These are phyloP conservation scores for Sardinella longiceps DNA, from an alignment of 2,797 vertebrate genomes.

Conservation along the genomic window DNA sequence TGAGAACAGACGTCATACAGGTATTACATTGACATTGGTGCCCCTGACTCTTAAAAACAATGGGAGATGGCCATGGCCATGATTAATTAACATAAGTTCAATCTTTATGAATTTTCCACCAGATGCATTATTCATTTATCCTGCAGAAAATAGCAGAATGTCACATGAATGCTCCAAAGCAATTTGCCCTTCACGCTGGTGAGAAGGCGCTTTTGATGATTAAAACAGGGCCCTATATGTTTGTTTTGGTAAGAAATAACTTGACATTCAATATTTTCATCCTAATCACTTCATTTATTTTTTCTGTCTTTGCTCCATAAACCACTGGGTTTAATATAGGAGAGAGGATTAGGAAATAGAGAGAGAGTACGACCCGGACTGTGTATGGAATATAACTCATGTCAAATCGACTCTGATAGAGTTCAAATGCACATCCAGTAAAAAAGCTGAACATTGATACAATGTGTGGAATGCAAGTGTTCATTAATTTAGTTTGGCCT, in stretches of 20 bases:
- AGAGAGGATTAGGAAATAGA: constrained; percentile 27
- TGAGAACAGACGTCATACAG: no score
- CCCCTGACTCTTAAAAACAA: no score
- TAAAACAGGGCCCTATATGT: no score
- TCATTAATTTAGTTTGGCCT: constrained; percentile 27
- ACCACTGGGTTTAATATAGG: constrained; percentile 38
- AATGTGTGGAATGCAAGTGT: background rate
- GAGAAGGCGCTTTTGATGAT: no score
- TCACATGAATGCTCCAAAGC: no score
- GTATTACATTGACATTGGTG: no score
- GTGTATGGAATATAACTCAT: constrained; percentile 10
- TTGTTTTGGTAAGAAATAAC: background rate
- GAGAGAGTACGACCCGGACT: background rate
- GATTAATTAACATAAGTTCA: no score
- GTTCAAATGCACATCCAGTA: constrained; percentile 22
- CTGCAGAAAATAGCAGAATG: no score
- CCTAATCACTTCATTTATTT: constrained; percentile 31
- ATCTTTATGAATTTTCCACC: no score
- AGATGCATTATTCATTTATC: no score
- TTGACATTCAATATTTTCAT: background rate
- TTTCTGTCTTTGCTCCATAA: constrained; percentile 45
- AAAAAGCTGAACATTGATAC: background rate
- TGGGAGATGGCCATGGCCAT: no score
- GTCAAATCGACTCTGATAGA: constrained; percentile 31
- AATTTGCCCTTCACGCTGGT: no score